Evolutionary conservation across 2,888 invertebrate species (phyloP), one percentile per base, ranked within the genome.

Genomic region (Therioaphis trifolii): DNA sequence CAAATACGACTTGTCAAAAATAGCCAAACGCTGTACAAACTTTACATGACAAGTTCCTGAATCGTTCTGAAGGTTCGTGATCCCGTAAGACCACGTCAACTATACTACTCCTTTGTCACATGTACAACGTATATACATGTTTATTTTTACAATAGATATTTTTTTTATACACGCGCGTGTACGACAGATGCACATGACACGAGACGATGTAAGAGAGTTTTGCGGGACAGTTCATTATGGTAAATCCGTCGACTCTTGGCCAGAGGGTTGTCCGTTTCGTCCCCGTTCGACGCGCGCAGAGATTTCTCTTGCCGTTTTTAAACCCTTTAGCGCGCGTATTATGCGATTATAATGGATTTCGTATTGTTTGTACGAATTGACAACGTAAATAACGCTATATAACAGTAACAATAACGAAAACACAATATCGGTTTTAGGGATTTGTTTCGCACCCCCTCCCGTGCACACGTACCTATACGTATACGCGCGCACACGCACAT

Each of bases 371-470:
- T 24, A 74, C 82, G 40, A 74, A 82, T 40, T 52, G 72, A 74
- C 49, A 74, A 40, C 35, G 46, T 35, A 35, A 72, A 72, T 80
- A 80, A 80, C 72, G 71, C 21, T 29, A 43, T 21, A 55, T n/a
- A 18, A n/a, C 27, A 18, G 43, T 29, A 72, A 72, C 49, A 35
- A 35, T 35, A 35, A 35, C 3, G 35, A 35, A 7, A 35, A 52
- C 35, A 24, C 35, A 35, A 72, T 74, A 66, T 72, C 27, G 63
- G 63, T 74, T 74, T 82, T 61, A 27, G 82, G 82, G 63, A 74
- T 82, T 82, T 82, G 82, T 82, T 52, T 72, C 74, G 46, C 29
- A n/a, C 11, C 43, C 79, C 43, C 46, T 71, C 40, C 21, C 18
- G 27, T 18, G 27, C 18, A 5, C 18, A 61, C 24, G n/a, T 14